Percentiles rank a stretch among this genome's conserved stretches.
phyloP scores from a whole-genome alignment of 2,797 vertebrate species.

The Takifugu ocellatus region DNA sequence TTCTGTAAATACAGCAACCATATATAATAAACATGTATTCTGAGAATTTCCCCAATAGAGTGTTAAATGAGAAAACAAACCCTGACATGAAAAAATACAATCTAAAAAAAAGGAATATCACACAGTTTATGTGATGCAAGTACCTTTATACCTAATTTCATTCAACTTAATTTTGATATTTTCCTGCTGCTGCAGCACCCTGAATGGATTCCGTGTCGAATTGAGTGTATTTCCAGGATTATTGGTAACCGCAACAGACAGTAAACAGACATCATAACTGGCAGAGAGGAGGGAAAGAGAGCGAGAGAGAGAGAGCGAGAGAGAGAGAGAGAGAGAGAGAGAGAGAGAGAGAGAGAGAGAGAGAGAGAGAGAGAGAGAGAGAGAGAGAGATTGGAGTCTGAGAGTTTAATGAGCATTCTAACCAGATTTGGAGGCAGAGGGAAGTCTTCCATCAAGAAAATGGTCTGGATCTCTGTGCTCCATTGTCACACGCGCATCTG shows the following conservation, averaged over 20 bases:
- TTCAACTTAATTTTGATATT: constrained; percentile 10
- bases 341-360: constrained; percentile 20
- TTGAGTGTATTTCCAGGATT: constrained; percentile 12
- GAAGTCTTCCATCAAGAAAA: constrained; percentile 71
- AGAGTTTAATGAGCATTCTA: constrained; percentile 58
- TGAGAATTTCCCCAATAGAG: no score
- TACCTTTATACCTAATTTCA: constrained; percentile 3
- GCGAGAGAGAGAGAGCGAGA: constrained; percentile 15
- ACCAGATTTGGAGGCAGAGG: constrained; percentile 65
- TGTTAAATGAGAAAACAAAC: no score
- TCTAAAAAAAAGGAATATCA: no score
- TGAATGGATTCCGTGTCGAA: constrained; percentile 3
- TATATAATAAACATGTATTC: no score
- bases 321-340: constrained; percentile 23
- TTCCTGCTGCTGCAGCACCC: not conserved
- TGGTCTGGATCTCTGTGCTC: constrained; percentile 43
- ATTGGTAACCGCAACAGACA: constrained; percentile 6
- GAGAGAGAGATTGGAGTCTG: constrained; percentile 36
- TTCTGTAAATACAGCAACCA: no score
- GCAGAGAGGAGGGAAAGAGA: not conserved
- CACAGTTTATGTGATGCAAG: not conserved
- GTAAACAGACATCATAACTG: constrained; percentile 10
- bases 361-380: constrained; percentile 1
- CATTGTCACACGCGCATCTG: constrained; percentile 53
- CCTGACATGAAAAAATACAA: no score